Percentiles rank a stretch among this genome's conserved stretches.
phyloP scores from a whole-genome alignment of 2,797 vertebrate species.

The Ctenosaura bakeri region DNA sequence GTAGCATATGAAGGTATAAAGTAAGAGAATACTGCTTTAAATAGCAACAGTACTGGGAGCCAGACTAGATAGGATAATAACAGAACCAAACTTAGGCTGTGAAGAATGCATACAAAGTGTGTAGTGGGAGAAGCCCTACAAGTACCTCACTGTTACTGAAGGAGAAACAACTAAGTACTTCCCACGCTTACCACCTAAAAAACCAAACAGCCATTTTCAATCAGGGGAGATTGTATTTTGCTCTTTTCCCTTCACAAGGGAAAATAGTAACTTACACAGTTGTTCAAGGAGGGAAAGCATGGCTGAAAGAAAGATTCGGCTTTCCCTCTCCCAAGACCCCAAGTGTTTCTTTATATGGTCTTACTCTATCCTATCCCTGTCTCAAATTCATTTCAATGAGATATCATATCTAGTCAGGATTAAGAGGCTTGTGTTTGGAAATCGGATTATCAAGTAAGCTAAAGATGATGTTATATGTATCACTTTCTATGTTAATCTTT shows the following conservation, averaged over 20 bases:
- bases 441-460: not conserved
- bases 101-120: not conserved
- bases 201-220: not conserved
- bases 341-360: not conserved
- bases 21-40: not conserved
- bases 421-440: too few relatives aligned
- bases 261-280: not conserved
- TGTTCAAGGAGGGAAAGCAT: not conserved
- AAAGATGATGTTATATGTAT: too few relatives aligned
- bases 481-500: not conserved
- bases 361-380: not conserved
- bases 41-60: not conserved
- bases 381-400: not conserved
- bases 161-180: not conserved
- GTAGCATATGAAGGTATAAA: not conserved
- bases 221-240: not conserved
- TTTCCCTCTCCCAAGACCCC: not conserved
- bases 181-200: not conserved
- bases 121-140: not conserved
- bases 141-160: not conserved
- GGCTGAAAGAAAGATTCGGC: not conserved
- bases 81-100: too few relatives aligned
- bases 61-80: not conserved
- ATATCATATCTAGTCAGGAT: not conserved
- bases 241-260: not conserved